Evolutionary conservation across 2,797 vertebrate species (phyloP), one percentile per base, ranked within the genome.

Genomic region (Enteromius anoplus): DNA sequence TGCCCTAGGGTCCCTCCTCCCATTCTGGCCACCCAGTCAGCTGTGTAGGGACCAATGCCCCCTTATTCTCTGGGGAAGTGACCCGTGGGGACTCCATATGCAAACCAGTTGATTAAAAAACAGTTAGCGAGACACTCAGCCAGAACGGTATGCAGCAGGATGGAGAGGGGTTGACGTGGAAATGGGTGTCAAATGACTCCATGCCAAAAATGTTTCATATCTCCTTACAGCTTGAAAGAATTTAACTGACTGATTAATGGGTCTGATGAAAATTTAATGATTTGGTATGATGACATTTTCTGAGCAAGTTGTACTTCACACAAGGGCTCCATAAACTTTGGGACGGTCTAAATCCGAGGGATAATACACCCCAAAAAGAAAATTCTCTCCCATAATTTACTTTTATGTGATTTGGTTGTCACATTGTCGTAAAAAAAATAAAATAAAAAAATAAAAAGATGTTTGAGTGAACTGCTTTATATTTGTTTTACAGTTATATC

Each of bases 71-170:
- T 29, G 5, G 85, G 85, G 91, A 90, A 80, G 71, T 87, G 88
- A 88, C 88, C 87, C 83, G 82, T 78, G 64, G 86, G 85, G 88
- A 87, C 84, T 86, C 88, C 82, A 84, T 86, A 85, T 88, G 92
- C 91, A 93, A 93, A 91, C 90, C 88, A 91, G 91, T 93, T 92
- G 88, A 92, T 94, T 93, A 93, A 93, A 94, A 94, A 94, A 90
- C 92, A 91, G 91, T 94, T 92, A 93, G 90, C 7, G 82, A 80
- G 71, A 88, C 82, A 51, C 82, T 88, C 81, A 87, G 60, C 81
- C 85, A 87, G 87, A 87, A 87, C 85, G 85, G 85, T 82, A 88
- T 87, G 85, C 69, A 29, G 68, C 70, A 80, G 60, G 81, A 81
- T 68, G 73, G 58, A 71, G 72, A 80, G 79, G 53, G 53, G 68